Conservation (phyloP, 2,797 vertebrate genomes). For the Parauchenoglanis ngamensis region DNA sequence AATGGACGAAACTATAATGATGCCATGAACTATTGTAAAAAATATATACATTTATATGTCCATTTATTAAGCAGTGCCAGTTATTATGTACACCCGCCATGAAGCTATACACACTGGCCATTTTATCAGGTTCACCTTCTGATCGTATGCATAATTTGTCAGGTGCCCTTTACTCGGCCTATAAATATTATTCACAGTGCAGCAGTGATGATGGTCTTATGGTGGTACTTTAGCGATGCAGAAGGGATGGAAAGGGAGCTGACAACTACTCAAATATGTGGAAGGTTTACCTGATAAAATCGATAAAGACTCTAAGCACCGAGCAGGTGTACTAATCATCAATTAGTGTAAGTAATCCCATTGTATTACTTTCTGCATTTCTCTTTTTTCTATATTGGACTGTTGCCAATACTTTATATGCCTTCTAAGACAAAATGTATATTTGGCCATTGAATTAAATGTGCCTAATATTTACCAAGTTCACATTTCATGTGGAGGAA, state of each 20-base stretch:
- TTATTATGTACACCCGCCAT: neutral
- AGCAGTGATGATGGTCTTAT: neutral
- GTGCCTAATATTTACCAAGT: slow-evolving; percentile 63
- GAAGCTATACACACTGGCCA: neutral
- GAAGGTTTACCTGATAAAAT: slow-evolving; percentile 1
- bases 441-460: slow-evolving; percentile 58
- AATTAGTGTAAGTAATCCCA: neutral
- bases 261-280: neutral
- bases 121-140: neutral
- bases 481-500: slow-evolving; percentile 67
- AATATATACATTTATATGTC: slow-evolving; percentile 29
- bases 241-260: neutral
- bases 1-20: slow-evolving; percentile 30
- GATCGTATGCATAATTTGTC: neutral
- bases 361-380: slow-evolving; percentile 33
- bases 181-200: neutral
- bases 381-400: slow-evolving; percentile 30
- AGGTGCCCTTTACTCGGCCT: slow-evolving; percentile 1
- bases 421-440: slow-evolving; percentile 54
- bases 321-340: neutral
- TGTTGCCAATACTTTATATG: slow-evolving; percentile 47
- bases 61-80: neutral
- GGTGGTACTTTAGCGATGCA: neutral
- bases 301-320: neutral
- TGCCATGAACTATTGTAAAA: slow-evolving; percentile 27